Percentiles rank a stretch among this genome's conserved stretches.
Conservation (phyloP, 2,888 invertebrate genomes). For the Ellobium chinense region DNA sequence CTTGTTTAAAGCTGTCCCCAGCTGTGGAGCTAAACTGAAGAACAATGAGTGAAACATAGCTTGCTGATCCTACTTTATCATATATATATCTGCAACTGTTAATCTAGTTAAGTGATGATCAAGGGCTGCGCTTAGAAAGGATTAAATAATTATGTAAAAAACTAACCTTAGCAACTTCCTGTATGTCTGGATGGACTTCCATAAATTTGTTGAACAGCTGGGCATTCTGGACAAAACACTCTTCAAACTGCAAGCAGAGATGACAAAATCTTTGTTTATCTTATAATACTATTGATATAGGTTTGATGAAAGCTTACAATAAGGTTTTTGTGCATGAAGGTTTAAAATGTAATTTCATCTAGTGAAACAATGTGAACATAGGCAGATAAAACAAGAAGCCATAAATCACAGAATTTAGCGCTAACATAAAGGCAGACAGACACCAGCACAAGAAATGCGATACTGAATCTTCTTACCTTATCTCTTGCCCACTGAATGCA, state of each 20-base stretch:
- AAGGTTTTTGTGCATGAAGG: no score
- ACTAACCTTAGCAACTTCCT: constrained; percentile 64
- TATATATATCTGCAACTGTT: neutral
- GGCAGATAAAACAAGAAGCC: neutral
- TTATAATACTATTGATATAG: no score
- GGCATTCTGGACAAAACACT: constrained; percentile 76
- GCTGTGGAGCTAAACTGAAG: no score
- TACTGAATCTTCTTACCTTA: no score
- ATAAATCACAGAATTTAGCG: neutral
- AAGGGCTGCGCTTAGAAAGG: no score
- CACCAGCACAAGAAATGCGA: neutral
- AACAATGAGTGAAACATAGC: no score
- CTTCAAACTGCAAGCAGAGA: constrained; percentile 75
- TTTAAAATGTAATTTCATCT: no score
- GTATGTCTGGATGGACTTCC: constrained; percentile 56
- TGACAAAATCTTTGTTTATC: no score
- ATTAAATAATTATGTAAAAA: neutral
- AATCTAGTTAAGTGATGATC: neutral
- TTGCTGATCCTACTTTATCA: no score
- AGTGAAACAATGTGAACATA: neutral
- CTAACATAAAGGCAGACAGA: neutral
- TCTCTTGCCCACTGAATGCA: constrained; percentile 80
- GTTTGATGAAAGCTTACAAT: no score
- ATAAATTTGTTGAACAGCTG: constrained; percentile 76
- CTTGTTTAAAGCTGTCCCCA: no score